phyloP scores from a whole-genome alignment of 2,888 invertebrate species.

The Notodonta dromedarius region DNA sequence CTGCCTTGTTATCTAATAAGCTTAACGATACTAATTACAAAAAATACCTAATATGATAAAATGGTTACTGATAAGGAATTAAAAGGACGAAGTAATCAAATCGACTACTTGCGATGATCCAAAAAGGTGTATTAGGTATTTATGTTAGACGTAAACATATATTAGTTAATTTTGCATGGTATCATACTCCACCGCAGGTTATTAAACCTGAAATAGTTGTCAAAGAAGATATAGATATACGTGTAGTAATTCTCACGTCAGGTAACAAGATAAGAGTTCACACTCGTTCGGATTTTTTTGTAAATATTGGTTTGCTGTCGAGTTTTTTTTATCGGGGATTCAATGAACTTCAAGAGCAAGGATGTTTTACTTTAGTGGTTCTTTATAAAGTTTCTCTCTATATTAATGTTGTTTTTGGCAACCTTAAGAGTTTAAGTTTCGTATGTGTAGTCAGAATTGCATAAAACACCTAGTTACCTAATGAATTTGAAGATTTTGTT shows the following conservation, averaged over 20 bases:
- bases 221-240: conserved; percentile 38
- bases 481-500: too few relatives aligned
- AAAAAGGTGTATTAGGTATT: too few relatives aligned
- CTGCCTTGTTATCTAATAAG: too few relatives aligned
- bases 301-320: conserved; percentile 56
- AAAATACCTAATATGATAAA: too few relatives aligned
- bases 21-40: too few relatives aligned
- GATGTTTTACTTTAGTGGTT: conserved; percentile 7
- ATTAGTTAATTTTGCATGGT: conserved; percentile 28
- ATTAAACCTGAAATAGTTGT: conserved; percentile 46
- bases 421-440: too few relatives aligned
- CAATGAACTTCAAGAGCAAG: conserved; percentile 40
- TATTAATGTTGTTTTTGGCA: neutral
- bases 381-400: neutral
- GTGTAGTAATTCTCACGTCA: conserved; percentile 56
- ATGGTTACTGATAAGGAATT: too few relatives aligned
- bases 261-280: conserved; percentile 55
- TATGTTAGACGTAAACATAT: too few relatives aligned
- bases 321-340: conserved; percentile 44
- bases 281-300: conserved; percentile 43
- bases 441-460: too few relatives aligned
- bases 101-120: neutral
- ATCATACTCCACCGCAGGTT: conserved; percentile 37
- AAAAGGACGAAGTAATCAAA: neutral
- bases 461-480: too few relatives aligned